Evolutionary conservation across 2,888 invertebrate species (phyloP), one percentile per base, ranked within the genome.

Genomic region (Ethmia dodecea): DNA sequence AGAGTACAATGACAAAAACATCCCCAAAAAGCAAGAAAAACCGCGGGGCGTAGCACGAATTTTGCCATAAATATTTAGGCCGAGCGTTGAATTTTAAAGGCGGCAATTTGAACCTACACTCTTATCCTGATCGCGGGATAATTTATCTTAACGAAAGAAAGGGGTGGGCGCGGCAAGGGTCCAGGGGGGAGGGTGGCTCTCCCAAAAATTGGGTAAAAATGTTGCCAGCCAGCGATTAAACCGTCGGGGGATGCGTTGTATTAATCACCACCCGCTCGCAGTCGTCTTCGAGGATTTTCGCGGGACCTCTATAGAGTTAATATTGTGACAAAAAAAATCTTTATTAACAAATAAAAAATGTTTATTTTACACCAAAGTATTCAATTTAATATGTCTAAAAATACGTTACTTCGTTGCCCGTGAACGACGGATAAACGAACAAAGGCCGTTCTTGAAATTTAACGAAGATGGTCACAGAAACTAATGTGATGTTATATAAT

Each of bases 101-200:
- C 81, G 69, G 83, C 83, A 83, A 84, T 86, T 86, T 80, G 81
- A 83, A 83, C 80, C 80, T 80, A 83, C 81, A 83, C 84, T 86
- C 81, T 83, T 81, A 81, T 84, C 80, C 84, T 79, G 84, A 86
- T 84, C 84, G 74, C 63, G 65, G 80, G 80, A 84, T 86, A 84
- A 86, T 86, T 86, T 84, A 86, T 86, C 86, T 86, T 83, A 81
- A 83, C 78, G 84, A 86, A 86, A 84, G 83, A 84, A 84, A 84
- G 81, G 84, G 84, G 83, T 84, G 83, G 81, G 71, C 59, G 40
- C 45, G 56, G 52, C 40, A 54, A 57, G 55, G 52, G 47, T 41
- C 40, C 46, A 52, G 60, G 58, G 63, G 62, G 51, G 58, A 56
- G 60, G 60, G 60, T 49, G 54, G 53, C 42, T 63, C 66, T 33